phyloP scores from a whole-genome alignment of 1,140 invertebrate genomes.

The Hylyphantes graminicola region DNA sequence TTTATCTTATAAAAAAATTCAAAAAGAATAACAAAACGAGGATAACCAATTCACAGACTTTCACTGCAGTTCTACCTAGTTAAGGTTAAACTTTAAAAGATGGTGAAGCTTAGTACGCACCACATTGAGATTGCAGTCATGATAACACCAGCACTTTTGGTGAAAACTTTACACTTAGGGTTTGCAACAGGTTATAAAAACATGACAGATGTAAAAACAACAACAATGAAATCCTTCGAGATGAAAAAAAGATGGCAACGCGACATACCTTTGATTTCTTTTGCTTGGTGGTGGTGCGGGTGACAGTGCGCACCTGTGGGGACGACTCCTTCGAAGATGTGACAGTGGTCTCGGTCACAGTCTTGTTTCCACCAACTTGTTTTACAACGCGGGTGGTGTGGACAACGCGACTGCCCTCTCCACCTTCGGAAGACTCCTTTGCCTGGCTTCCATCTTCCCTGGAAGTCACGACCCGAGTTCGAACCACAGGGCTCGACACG shows the following conservation, averaged over 20 bases:
- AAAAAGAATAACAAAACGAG: too few relatives aligned
- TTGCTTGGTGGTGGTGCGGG: conserved; percentile 37
- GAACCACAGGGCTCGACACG: not conserved
- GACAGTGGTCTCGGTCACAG: conserved; percentile 49
- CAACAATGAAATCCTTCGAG: too few relatives aligned
- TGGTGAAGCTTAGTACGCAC: too few relatives aligned
- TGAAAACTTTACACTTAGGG: too few relatives aligned
- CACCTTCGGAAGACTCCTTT: not conserved
- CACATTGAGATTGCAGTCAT: too few relatives aligned
- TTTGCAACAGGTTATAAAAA: too few relatives aligned
- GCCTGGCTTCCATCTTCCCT: not conserved
- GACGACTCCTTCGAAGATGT: conserved; percentile 39
- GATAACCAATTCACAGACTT: too few relatives aligned
- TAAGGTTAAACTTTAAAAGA: too few relatives aligned
- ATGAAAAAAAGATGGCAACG: not conserved
- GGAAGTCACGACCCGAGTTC: not conserved
- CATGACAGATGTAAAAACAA: too few relatives aligned
- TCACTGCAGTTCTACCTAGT: too few relatives aligned
- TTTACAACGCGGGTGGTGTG: conserved; percentile 45
- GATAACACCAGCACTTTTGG: too few relatives aligned
- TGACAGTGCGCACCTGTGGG: conserved; percentile 53
- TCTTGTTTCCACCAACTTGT: conserved; percentile 26
- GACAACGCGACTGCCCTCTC: not conserved
- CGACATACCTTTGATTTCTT: conserved; percentile 38
- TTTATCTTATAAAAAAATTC: too few relatives aligned